A percentile compares a stretch with the other conserved stretches of the same genome.
Evolutionary conservation across 2,797 vertebrate species (phyloP).

Genomic region (Rhynchotus rufescens): DNA sequence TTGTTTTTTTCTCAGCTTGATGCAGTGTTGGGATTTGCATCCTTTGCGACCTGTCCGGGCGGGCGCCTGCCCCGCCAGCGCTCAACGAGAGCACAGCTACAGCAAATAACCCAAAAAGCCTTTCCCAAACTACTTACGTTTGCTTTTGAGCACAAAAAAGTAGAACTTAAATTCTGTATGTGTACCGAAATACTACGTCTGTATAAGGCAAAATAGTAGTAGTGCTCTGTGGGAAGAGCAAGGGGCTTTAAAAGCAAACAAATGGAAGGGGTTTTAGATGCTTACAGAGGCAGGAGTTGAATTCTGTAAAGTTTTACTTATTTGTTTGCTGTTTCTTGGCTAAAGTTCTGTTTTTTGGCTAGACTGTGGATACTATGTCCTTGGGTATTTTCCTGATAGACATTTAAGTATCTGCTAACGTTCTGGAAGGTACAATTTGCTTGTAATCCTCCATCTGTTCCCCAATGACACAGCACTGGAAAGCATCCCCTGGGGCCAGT

Average conservation of each 20-base stretch:
- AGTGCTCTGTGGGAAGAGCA: background rate
- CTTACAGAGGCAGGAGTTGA: background rate
- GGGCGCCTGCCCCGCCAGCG: too few species aligned
- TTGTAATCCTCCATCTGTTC: slow-evolving; percentile 28
- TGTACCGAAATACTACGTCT: background rate
- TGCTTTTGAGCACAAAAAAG: background rate
- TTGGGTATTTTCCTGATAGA: slow-evolving; percentile 9
- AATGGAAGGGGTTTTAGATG: background rate
- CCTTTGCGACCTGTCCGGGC: background rate
- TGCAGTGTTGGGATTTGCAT: background rate
- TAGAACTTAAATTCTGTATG: background rate
- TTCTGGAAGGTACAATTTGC: background rate
- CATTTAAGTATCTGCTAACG: slow-evolving; percentile 10
- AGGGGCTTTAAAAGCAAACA: background rate
- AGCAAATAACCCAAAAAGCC: background rate
- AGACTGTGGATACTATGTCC: background rate
- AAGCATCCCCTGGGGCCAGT: background rate
- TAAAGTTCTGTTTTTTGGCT: background rate
- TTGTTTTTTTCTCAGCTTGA: background rate
- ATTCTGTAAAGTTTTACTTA: background rate
- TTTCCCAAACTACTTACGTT: background rate
- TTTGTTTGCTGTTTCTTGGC: background rate
- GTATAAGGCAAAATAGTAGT: background rate
- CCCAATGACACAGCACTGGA: background rate
- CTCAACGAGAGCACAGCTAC: background rate